Conservation (phyloP, 2,888 invertebrate species). For the Aphidoletes aphidimyza region DNA sequence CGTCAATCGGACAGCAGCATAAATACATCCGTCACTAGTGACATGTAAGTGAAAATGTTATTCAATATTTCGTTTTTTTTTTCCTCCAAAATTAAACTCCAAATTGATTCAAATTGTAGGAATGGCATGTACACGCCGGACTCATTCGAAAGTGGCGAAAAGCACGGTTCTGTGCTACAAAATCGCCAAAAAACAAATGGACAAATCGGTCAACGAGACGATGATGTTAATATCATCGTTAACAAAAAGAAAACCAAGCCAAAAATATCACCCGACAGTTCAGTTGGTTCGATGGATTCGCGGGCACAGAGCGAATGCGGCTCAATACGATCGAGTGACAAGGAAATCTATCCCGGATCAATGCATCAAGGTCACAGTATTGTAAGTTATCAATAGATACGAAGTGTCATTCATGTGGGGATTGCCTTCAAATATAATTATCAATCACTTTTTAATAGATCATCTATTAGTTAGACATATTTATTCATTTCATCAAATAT, state of each 20-base stretch:
- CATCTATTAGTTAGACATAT: no score
- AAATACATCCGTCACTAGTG: slow-evolving; percentile 55
- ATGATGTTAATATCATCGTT: slow-evolving; percentile 65
- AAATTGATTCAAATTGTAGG: background rate
- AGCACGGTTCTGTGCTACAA: background rate
- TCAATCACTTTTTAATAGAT: no score
- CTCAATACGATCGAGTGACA: slow-evolving; percentile 74
- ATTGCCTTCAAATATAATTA: no score
- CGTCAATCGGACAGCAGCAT: slow-evolving; percentile 56
- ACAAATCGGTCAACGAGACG: slow-evolving; percentile 61
- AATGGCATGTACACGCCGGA: slow-evolving; percentile 29
- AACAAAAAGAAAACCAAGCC: slow-evolving; percentile 65
- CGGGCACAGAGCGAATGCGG: slow-evolving; percentile 81
- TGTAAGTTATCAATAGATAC: background rate
- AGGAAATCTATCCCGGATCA: slow-evolving; percentile 59
- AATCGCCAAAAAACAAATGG: slow-evolving; percentile 67
- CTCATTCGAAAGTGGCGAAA: slow-evolving; percentile 40
- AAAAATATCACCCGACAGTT: slow-evolving; percentile 73
- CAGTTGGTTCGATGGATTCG: slow-evolving; percentile 66
- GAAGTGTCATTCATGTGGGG: no score
- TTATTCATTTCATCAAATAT: background rate
- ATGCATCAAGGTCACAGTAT: background rate
- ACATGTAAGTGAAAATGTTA: background rate
- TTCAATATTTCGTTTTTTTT: background rate
- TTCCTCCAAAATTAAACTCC: background rate